Conservation (phyloP, 2,113 vertebrate genomes). For the Varanus komodoensis region DNA sequence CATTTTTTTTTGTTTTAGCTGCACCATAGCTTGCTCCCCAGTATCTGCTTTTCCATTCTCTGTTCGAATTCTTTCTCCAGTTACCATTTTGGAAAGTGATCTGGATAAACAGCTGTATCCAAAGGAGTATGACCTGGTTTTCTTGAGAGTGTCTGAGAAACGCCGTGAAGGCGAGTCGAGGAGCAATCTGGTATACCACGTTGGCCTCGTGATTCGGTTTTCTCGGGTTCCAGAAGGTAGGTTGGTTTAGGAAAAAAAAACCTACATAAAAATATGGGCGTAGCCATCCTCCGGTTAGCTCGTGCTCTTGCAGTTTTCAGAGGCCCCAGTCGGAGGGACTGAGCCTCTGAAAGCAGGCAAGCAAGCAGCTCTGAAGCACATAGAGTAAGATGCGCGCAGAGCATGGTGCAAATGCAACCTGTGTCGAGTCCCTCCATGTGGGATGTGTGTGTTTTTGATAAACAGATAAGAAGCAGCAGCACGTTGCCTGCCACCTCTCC, state of each 20-base stretch:
- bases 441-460: not conserved
- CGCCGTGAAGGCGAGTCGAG: slow-evolving; percentile 39
- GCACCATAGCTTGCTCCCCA: not conserved
- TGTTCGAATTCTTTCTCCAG: slow-evolving; percentile 56
- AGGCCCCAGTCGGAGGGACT: too few relatives aligned
- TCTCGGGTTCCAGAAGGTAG: slow-evolving; percentile 24
- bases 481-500: slow-evolving; percentile 70
- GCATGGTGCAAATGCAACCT: not conserved
- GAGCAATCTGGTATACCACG: slow-evolving; percentile 29
- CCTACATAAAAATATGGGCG: too few relatives aligned
- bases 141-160: slow-evolving; percentile 76
- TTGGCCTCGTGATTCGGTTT: slow-evolving; percentile 79
- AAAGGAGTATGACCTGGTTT: slow-evolving; percentile 86
- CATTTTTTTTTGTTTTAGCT: not conserved
- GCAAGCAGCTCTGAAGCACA: not conserved
- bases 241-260: too few relatives aligned
- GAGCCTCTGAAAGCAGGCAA: not conserved
- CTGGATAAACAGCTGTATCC: slow-evolving; percentile 79
- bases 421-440: not conserved
- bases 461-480: slow-evolving; percentile 74
- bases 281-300: too few relatives aligned
- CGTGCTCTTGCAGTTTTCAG: too few relatives aligned
- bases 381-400: not conserved
- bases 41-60: not conserved
- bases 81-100: slow-evolving; percentile 70